Evolutionary conservation across 2,797 vertebrate species (phyloP).

Genomic region (Myiothlypis coronata): DNA sequence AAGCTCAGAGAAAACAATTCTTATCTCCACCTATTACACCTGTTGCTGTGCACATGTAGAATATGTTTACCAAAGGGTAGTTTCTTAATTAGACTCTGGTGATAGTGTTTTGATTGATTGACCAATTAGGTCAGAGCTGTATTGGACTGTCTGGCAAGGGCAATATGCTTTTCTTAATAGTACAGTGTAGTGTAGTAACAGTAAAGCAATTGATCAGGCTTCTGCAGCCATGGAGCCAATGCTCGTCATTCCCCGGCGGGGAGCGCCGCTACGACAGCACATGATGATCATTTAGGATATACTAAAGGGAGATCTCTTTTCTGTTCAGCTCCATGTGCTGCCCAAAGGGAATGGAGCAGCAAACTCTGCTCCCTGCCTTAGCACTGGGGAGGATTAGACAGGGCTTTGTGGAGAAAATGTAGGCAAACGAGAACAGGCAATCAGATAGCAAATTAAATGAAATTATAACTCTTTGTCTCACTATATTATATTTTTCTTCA

Average conservation of each 20-base stretch:
- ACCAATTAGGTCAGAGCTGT: not conserved
- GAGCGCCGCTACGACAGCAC: not conserved
- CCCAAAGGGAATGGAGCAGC: not conserved
- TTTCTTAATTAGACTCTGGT: not conserved
- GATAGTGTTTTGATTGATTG: not conserved
- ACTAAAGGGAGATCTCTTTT: not conserved
- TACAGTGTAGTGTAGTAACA: not conserved
- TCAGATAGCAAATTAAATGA: not conserved
- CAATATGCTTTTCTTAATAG: not conserved
- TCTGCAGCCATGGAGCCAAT: not conserved
- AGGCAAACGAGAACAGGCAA: not conserved
- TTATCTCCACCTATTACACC: not conserved
- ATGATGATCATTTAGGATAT: not conserved
- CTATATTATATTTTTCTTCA: not conserved
- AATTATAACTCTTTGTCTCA: not conserved
- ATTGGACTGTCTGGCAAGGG: not conserved
- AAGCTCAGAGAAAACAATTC: not conserved
- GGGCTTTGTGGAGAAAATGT: not conserved
- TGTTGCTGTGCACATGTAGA: not conserved
- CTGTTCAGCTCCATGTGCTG: not conserved
- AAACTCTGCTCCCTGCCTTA: not conserved
- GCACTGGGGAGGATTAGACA: not conserved
- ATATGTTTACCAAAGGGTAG: not conserved
- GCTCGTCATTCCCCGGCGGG: too few relatives aligned
- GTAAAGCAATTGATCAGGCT: not conserved